These are phyloP conservation scores for Monochamus saltuarius DNA, from an alignment of 1,140 invertebrate species.

Conservation along the genomic window DNA sequence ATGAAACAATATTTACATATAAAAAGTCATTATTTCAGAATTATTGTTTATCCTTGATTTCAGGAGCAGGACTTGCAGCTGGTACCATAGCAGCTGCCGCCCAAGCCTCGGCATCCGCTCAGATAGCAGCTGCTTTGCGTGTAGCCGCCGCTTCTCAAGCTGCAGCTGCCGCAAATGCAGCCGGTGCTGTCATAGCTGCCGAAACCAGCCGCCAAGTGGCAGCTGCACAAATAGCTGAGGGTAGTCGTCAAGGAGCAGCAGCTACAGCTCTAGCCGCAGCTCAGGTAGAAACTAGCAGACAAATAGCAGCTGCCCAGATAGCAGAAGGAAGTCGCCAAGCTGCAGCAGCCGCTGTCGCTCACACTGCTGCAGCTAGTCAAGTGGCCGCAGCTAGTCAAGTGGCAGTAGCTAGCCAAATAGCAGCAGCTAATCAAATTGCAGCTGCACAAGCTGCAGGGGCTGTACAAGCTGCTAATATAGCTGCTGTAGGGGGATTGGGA, in stretches of 20 bases:
- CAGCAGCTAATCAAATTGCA: too few relatives aligned
- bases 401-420: too few relatives aligned
- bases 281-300: neutral
- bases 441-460: neutral
- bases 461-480: neutral
- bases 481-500: neutral
- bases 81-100: neutral
- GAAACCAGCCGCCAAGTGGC: neutral
- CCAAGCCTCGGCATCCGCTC: neutral
- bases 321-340: too few relatives aligned
- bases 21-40: too few relatives aligned
- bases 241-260: neutral
- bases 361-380: too few relatives aligned
- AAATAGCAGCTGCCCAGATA: neutral
- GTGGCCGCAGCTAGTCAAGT: too few relatives aligned
- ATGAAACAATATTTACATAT: too few relatives aligned
- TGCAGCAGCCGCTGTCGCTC: too few relatives aligned
- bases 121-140: neutral
- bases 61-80: too few relatives aligned
- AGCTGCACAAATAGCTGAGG: conserved; percentile 9
- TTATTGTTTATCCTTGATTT: too few relatives aligned
- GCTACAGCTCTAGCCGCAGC: neutral
- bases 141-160: conserved; percentile 4
- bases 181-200: neutral
- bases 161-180: neutral